Base-by-base conservation (phyloP, 2,888 invertebrate species). In the Plebejus anna region DNA sequence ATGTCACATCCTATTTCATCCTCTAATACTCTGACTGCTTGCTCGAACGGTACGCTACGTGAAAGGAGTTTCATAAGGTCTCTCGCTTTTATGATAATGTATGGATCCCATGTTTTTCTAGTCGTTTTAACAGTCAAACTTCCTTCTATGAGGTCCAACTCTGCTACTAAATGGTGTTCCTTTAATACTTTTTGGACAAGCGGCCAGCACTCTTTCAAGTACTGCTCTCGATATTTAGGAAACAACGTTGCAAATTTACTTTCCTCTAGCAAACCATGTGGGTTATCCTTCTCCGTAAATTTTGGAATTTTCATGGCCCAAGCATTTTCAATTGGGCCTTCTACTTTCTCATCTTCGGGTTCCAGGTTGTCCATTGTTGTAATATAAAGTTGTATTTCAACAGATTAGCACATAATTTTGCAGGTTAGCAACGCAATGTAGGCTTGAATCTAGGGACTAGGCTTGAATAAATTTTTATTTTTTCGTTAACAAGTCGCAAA, bases 21-120 rank as follows among this genome's bases (percentile, higher is more conserved):
- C 82, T 98, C 96, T 47, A 98, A 88, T 0, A 98, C 97, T 82
- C 96, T 94, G 16, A 96, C 95, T 2, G 99, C 99, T 91, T 99
- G 99, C 89, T 99, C 99, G 83, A 97, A 98, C 0, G 99, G 99
- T 1, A 99, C 99, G 88, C 98, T 98, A 81, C 99, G 95, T 0
- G 99, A 97, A 83, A 99, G 90, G 2, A 99, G 92, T 88, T 98
- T 99, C 83, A 99, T 97, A 94, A 99, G 95, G 88, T 99, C 99
- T 79, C 99, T 95, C 0, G 99, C 98, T 93, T 99, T 99, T 47
- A 99, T 95, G 71, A 99, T 98, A 76, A 99, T 97, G 82, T 97
- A 99, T 0, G 99, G 99, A 94, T 99, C 99, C 98, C 98, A 99
- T 0, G 99, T 99, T 94, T 99, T 99, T 76, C 97, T 94, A 0